These are phyloP conservation scores for Siniperca chuatsi DNA, from an alignment of 2,113 vertebrate species.

Conservation along the genomic window DNA sequence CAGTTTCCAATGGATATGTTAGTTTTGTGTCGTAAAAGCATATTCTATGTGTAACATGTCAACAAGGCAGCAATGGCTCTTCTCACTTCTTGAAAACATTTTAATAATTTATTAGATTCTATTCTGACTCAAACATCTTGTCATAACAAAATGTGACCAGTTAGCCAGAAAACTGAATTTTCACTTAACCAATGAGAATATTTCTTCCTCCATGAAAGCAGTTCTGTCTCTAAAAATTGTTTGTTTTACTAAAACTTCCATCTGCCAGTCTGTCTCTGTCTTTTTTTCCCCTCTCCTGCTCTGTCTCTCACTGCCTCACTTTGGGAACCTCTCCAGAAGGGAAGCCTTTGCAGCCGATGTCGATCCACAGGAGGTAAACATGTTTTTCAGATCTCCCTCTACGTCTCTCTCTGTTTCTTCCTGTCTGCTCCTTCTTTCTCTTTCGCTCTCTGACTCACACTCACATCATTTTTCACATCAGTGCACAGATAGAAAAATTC, in stretches of 20 bases:
- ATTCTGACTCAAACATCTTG: background rate
- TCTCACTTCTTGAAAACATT: background rate
- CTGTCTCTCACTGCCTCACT: slow-evolving; percentile 75
- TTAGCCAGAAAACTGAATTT: background rate
- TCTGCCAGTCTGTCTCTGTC: background rate
- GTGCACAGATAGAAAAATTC: slow-evolving; percentile 31
- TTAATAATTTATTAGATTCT: too few species aligned
- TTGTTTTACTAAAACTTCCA: slow-evolving; percentile 12
- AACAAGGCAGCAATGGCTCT: background rate
- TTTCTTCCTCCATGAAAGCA: background rate
- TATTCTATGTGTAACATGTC: background rate
- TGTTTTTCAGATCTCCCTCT: slow-evolving; percentile 85
- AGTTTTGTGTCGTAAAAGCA: background rate
- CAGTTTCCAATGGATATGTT: background rate
- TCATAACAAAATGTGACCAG: background rate
- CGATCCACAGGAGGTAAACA: slow-evolving; percentile 88
- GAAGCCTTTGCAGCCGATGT: slow-evolving; percentile 86
- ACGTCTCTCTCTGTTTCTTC: background rate
- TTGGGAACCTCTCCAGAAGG: slow-evolving; percentile 86
- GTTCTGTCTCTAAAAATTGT: background rate
- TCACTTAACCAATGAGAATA: background rate
- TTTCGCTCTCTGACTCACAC: slow-evolving; percentile 27
- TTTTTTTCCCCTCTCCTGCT: slow-evolving; percentile 53
- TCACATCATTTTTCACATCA: slow-evolving; percentile 56
- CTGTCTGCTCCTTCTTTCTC: background rate